A percentile compares a stretch with the other conserved stretches of the same genome.
Conservation (phyloP, 2,888 invertebrate genomes). For the Labia minor region DNA sequence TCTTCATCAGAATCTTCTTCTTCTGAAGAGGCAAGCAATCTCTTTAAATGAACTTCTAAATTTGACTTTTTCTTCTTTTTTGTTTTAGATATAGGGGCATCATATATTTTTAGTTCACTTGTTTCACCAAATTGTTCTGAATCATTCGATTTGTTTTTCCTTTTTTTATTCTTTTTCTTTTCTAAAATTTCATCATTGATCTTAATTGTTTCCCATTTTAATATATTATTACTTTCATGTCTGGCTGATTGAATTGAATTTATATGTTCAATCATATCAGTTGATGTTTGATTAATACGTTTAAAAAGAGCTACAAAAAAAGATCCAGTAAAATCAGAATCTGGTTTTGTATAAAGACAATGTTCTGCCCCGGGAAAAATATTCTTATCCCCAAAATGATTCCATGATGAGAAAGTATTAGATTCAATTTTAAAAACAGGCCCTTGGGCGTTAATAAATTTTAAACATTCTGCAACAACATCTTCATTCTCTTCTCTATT, state of each 20-base stretch:
- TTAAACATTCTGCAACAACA: constrained; percentile 64
- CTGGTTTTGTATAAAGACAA: constrained; percentile 68
- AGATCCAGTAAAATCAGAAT: constrained; percentile 74
- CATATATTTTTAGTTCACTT: too few species aligned
- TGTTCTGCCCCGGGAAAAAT: constrained; percentile 53
- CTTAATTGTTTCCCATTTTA: background rate
- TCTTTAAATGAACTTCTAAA: background rate
- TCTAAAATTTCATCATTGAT: too few species aligned
- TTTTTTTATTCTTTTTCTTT: constrained; percentile 25
- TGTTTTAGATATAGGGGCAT: constrained; percentile 15
- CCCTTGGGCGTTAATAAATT: constrained; percentile 29
- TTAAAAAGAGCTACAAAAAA: constrained; percentile 92
- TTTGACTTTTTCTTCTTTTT: constrained; percentile 20
- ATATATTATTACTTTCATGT: constrained; percentile 19
- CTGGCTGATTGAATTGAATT: background rate
- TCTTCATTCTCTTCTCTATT: constrained; percentile 85
- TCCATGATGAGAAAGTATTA: constrained; percentile 47
- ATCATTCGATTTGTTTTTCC: constrained; percentile 36
- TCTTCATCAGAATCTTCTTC: constrained; percentile 16
- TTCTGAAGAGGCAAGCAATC: background rate
- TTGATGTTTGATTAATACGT: constrained; percentile 26
- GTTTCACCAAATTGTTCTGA: constrained; percentile 31
- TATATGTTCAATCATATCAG: background rate
- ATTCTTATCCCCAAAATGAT: constrained; percentile 58
- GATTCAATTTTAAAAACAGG: constrained; percentile 40